Percentiles rank a stretch among this genome's conserved stretches.
Evolutionary conservation across 2,113 vertebrate species (phyloP).

Genomic region (Formicarius rufipectus): DNA sequence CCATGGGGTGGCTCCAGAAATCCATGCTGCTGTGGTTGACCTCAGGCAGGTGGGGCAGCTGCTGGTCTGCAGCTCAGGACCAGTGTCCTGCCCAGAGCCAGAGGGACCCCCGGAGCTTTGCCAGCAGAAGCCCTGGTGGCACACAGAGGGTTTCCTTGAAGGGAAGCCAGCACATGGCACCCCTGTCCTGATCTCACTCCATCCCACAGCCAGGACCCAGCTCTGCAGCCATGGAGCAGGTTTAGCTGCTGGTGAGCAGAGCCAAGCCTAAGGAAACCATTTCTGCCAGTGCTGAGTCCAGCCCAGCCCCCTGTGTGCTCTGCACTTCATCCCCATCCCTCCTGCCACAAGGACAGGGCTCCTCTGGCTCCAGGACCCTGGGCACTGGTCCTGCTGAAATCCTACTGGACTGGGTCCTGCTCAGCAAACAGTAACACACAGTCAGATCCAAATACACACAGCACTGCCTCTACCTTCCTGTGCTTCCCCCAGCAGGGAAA

Average conservation of each 20-base stretch:
- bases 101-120: background rate
- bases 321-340: background rate
- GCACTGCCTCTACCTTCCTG: background rate
- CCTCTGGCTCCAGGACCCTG: background rate
- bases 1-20: background rate
- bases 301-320: background rate
- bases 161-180: background rate
- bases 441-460: background rate
- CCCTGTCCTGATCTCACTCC: background rate
- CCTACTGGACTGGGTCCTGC: background rate
- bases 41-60: background rate
- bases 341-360: background rate
- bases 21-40: rapidly evolving
- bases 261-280: background rate
- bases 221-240: background rate
- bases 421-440: background rate
- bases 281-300: background rate
- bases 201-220: background rate
- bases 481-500: background rate
- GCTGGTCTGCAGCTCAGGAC: background rate
- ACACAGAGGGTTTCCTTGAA: background rate
- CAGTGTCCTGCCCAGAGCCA: background rate
- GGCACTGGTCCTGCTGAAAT: background rate
- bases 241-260: background rate
- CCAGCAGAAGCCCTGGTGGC: background rate